phyloP scores from a whole-genome alignment of 2,888 invertebrate genomes.

The Trachelus stipa region DNA sequence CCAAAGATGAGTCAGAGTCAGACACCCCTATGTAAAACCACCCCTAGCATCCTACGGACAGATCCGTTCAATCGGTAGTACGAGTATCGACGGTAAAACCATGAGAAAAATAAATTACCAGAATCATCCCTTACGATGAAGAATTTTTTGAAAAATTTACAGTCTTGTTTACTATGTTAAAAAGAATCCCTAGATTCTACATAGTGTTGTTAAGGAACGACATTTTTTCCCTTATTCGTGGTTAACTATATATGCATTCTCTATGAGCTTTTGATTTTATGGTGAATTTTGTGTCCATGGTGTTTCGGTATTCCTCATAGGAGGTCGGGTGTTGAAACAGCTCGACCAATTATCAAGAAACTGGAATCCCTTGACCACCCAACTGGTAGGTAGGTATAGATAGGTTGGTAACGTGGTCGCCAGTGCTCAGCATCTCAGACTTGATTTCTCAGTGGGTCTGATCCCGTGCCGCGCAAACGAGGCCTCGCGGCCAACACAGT shows the following conservation, averaged over 20 bases:
- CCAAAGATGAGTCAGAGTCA: conserved; percentile 53
- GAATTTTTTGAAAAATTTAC: too few relatives aligned
- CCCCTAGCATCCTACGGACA: neutral
- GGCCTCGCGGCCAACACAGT: conserved; percentile 32
- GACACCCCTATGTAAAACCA: conserved; percentile 5
- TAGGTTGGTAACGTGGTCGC: neutral
- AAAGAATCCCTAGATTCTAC: neutral
- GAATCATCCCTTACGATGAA: neutral
- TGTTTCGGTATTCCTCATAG: conserved; percentile 9
- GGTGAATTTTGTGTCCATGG: neutral
- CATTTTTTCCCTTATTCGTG: neutral
- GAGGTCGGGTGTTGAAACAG: conserved; percentile 66
- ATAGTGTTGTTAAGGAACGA: neutral
- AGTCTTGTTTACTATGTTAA: too few relatives aligned
- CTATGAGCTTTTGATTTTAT: neutral
- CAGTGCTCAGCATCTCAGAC: conserved; percentile 23
- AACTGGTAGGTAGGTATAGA: conserved; percentile 22
- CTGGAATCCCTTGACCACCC: conserved; percentile 64
- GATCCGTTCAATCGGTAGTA: neutral
- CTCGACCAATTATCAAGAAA: conserved; percentile 67
- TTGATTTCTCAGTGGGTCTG: conserved; percentile 4
- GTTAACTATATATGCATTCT: neutral
- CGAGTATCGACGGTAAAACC: neutral
- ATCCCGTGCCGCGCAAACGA: conserved; percentile 42
- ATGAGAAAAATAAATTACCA: neutral